phyloP scores from a whole-genome alignment of 2,113 vertebrate genomes.

The Myrmecobius fasciatus region DNA sequence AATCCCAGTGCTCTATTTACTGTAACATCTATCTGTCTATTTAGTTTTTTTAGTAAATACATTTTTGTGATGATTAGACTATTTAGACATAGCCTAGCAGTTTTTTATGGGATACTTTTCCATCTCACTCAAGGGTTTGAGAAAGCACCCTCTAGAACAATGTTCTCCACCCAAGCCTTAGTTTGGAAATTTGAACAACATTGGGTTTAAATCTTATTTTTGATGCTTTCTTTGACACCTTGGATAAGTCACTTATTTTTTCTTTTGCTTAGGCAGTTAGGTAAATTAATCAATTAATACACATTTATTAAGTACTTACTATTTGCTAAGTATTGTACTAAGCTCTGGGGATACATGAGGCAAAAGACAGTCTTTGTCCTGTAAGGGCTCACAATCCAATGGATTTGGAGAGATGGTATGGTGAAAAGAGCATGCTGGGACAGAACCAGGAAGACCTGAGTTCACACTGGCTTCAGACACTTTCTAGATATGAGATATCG shows the following conservation, averaged over 20 bases:
- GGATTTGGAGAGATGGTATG: not conserved
- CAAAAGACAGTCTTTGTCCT: not conserved
- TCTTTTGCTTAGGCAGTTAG: not conserved
- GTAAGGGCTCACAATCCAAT: not conserved
- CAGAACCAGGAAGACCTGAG: not conserved
- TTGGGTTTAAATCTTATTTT: not conserved
- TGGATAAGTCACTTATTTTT: not conserved
- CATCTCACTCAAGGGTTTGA: not conserved
- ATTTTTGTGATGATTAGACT: not conserved
- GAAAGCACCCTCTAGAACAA: not conserved
- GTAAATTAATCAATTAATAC: not conserved
- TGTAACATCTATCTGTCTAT: not conserved
- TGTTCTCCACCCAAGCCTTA: not conserved
- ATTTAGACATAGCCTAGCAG: not conserved
- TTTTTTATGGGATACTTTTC: not conserved
- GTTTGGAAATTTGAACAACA: not conserved
- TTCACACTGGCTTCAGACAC: not conserved
- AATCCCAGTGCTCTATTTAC: not conserved
- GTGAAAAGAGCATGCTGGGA: not conserved
- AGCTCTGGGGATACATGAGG: not conserved
- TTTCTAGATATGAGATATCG: not conserved
- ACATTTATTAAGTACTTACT: not conserved
- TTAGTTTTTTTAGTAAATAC: not conserved
- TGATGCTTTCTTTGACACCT: not conserved
- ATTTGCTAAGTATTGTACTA: not conserved